Percentiles rank a stretch among this genome's conserved stretches.
These are phyloP conservation scores for Nothobranchius furzeri DNA, from an alignment of 2,113 vertebrate species.

Conservation along the genomic window DNA sequence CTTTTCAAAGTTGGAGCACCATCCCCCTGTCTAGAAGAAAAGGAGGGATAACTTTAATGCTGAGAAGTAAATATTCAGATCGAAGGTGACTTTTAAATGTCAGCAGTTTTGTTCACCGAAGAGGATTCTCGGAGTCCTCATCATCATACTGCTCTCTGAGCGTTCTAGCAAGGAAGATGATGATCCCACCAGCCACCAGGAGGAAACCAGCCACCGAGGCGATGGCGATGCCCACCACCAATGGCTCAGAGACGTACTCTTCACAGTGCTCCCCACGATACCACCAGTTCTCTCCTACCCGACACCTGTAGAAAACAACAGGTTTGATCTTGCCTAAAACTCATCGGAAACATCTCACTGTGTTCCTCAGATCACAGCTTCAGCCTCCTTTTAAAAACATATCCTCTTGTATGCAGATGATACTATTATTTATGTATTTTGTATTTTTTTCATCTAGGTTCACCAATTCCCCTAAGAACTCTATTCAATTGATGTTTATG, in stretches of 20 bases:
- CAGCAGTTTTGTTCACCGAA: conserved; percentile 74
- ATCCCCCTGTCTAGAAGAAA: conserved; percentile 74
- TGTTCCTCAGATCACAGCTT: no score
- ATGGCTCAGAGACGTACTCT: conserved; percentile 90
- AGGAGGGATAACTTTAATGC: neutral
- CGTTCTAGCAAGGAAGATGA: conserved; percentile 86
- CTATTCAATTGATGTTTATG: no score
- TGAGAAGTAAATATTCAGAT: neutral
- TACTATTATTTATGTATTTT: no score
- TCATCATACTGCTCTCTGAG: conserved; percentile 83
- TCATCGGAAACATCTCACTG: no score
- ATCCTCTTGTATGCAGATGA: no score
- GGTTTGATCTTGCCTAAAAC: no score
- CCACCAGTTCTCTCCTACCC: conserved; percentile 96
- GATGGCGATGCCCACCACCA: conserved; percentile 89
- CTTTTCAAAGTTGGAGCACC: conserved; percentile 83
- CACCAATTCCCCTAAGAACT: no score
- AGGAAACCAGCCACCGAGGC: conserved; percentile 87
- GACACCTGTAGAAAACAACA: conserved; percentile 79
- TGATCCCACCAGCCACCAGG: conserved; percentile 79
- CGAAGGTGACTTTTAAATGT: neutral
- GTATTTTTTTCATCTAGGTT: no score
- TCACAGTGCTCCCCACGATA: conserved; percentile 92
- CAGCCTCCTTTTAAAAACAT: no score
- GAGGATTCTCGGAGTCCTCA: conserved; percentile 81